Evolutionary conservation across 2,113 vertebrate genomes (phyloP).

Genomic region (Microtus richardsoni): DNA sequence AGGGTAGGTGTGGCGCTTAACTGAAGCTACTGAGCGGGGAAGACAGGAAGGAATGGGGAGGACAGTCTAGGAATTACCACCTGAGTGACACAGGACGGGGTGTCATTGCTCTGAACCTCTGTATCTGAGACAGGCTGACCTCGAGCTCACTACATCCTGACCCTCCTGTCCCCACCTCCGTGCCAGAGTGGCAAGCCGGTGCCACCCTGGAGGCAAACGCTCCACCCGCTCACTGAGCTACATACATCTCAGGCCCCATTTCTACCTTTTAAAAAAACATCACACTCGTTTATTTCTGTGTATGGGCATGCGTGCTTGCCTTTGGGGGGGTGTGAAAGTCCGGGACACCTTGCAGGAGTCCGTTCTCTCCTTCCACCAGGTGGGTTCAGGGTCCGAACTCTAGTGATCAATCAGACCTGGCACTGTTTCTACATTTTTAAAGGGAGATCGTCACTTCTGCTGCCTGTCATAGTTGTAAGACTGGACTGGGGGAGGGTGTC

Average conservation of each 20-base stretch:
- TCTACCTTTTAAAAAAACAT: background rate
- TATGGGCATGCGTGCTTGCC: background rate
- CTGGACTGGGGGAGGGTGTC: too few species aligned
- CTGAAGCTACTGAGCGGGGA: fast-evolving
- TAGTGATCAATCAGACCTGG: background rate
- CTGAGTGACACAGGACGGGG: background rate
- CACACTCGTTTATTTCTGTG: background rate
- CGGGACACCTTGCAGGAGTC: background rate
- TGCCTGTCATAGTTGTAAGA: background rate
- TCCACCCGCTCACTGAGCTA: background rate
- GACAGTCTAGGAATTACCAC: background rate
- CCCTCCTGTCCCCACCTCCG: background rate
- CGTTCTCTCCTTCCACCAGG: background rate
- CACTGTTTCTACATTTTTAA: background rate
- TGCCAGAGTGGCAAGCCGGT: background rate
- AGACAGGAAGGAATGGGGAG: fast-evolving
- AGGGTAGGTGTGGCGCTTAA: fast-evolving
- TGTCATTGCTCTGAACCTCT: background rate
- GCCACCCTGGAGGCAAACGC: background rate
- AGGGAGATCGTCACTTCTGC: background rate
- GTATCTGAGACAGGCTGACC: background rate
- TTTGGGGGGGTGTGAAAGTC: background rate
- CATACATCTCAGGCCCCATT: background rate
- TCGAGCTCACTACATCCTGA: background rate
- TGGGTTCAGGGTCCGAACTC: background rate